Evolutionary conservation across 2,797 vertebrate genomes (phyloP).

Genomic region (Melanotaenia parkinsoni): DNA sequence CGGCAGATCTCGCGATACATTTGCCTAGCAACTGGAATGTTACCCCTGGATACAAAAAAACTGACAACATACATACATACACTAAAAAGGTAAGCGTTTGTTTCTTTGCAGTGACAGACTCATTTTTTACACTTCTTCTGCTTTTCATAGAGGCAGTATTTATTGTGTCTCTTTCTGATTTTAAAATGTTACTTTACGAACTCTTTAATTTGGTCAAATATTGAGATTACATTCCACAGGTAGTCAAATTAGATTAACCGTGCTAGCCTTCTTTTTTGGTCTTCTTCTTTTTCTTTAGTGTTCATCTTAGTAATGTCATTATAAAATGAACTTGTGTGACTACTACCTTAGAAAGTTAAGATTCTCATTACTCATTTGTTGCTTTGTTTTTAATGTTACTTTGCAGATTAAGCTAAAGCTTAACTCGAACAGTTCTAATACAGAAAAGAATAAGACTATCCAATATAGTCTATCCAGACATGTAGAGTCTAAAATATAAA

Average conservation of each 20-base stretch:
- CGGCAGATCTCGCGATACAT: slow-evolving; percentile 66
- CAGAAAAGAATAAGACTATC: no score
- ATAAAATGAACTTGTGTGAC: neutral
- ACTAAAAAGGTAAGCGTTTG: slow-evolving; percentile 43
- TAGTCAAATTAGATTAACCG: neutral
- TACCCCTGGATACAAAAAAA: slow-evolving; percentile 61
- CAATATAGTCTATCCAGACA: no score
- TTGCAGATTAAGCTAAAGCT: no score
- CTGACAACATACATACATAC: slow-evolving; percentile 8
- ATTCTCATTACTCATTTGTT: neutral
- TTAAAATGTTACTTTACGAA: neutral
- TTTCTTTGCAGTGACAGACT: slow-evolving; percentile 1
- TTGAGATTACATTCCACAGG: neutral
- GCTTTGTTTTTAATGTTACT: neutral
- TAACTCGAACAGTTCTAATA: no score
- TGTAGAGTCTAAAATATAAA: no score
- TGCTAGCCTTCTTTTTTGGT: neutral
- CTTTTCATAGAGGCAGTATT: neutral
- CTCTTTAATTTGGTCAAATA: neutral
- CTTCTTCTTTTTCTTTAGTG: no score
- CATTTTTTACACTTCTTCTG: neutral
- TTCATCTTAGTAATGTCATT: neutral
- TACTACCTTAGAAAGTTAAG: neutral
- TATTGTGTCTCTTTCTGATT: neutral
- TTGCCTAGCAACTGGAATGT: slow-evolving; percentile 70